Percentiles rank a stretch among this genome's conserved stretches.
Conservation (phyloP, 2,888 invertebrate species). For the Norana najaformis region DNA sequence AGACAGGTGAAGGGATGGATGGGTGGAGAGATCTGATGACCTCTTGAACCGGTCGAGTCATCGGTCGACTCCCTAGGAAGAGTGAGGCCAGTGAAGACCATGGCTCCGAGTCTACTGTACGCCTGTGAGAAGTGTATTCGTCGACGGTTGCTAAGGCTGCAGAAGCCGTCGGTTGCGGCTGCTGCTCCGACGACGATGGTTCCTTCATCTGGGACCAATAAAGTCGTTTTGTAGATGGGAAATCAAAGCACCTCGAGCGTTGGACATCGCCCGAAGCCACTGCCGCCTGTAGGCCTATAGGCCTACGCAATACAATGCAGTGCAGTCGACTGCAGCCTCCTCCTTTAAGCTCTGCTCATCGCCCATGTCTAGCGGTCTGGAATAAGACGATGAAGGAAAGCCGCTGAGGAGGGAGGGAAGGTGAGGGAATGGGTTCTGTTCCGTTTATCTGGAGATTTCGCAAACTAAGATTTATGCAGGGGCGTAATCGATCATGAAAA, state of each 20-base stretch:
- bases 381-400: not conserved
- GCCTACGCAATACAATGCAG: too few species aligned
- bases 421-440: not conserved
- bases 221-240: not conserved
- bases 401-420: not conserved
- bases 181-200: not conserved
- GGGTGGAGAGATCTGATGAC: not conserved
- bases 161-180: not conserved
- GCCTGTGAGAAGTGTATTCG: not conserved
- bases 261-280: not conserved
- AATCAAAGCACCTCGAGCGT: not conserved
- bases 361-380: not conserved
- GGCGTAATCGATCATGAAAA: not conserved
- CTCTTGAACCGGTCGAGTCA: not conserved
- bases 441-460: constrained; percentile 2
- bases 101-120: not conserved
- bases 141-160: not conserved
- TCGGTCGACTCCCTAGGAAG: not conserved
- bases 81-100: not conserved
- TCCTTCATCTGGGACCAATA: not conserved
- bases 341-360: not conserved
- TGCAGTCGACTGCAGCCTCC: not conserved
- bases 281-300: not conserved
- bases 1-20: not conserved
- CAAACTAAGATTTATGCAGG: not conserved